Evolutionary conservation across 2,888 invertebrate genomes (phyloP).

Genomic region (Oscheius sp.): DNA sequence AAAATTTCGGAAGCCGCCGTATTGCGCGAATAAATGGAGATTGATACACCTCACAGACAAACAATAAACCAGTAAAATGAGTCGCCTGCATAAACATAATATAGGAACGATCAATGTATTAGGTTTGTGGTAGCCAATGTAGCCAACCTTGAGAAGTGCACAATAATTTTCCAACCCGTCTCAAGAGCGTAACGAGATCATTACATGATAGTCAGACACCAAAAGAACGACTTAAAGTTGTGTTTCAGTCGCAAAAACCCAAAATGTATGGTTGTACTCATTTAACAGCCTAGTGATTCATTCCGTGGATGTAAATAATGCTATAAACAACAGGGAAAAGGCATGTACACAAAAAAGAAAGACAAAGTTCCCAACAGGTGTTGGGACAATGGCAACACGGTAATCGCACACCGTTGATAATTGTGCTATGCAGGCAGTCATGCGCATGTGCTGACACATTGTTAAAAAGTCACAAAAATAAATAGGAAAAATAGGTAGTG

Average conservation of each 20-base stretch:
- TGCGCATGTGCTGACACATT: slow-evolving; percentile 3
- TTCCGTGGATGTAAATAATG: too few species aligned
- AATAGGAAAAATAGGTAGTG: not conserved
- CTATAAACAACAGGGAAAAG: too few species aligned
- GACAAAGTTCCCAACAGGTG: not conserved
- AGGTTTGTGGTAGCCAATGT: not conserved
- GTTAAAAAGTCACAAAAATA: not conserved
- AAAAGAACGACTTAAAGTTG: too few species aligned
- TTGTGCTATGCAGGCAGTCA: slow-evolving; percentile 15
- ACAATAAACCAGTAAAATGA: slow-evolving; percentile 9
- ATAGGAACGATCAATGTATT: not conserved
- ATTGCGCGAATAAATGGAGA: not conserved
- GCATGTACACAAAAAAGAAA: too few species aligned
- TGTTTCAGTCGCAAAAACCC: too few species aligned
- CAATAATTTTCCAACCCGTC: not conserved
- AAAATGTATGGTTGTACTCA: too few species aligned
- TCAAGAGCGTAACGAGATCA: slow-evolving; percentile 1
- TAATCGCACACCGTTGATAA: slow-evolving; percentile 19
- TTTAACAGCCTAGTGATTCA: too few species aligned
- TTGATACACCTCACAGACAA: not conserved
- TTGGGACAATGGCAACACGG: not conserved
- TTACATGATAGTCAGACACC: too few species aligned
- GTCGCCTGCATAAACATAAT: not conserved
- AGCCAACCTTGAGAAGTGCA: not conserved
- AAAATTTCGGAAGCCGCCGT: too few species aligned